Base-by-base conservation (phyloP, 2,888 invertebrate genomes). In the Orchesella flavescens region DNA sequence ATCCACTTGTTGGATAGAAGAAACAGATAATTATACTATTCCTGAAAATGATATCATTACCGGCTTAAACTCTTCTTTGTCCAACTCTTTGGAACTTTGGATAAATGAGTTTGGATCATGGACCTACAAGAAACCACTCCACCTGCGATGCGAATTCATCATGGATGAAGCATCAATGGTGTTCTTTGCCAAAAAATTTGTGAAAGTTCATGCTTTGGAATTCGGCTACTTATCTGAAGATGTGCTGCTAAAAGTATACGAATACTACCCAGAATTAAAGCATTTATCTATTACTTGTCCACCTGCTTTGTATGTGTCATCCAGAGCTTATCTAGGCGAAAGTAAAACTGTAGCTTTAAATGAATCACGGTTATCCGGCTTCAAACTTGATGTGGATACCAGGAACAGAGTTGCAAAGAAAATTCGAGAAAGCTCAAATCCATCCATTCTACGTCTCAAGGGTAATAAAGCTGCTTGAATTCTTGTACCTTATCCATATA, bases 1-100 rank as follows among this genome's bases (percentile, higher is more conserved):
- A 19, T 76, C 76, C 44, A 57, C 15, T 46, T 76, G 76, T n/a
- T 76, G 76, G 76, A 76, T 76, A 9, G 76, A 76, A 23, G 76
- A 76, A 44, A 21, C 66, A 1, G 76, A 76, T 17, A 68, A 66
- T 13, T 53, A 46, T 12, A 24, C 17, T 0, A 68, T 43, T 15
- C 23, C 66, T 19, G 43, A 17, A 19, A 68, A 17, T n/a, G 75
- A 53, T 23, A 23, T 65, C 12, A 66, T 46, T 24, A 43, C 44
- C 13, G 44, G 66, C 17, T 5, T 46, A 9, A 46, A 74, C 49
- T 21, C 63, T 0, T 74, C 74, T n/a, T 12, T 61, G 17, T 61
- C 75, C n/a, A 46, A 75, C 12, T 68, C 57, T 12, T 57, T 76
- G 13, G 65, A 43, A 44, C 57, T 23, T 46, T 76, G 76, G 76